These are phyloP conservation scores for Podotricha telesiphe DNA, from an alignment of 2,888 invertebrate genomes.

Conservation along the genomic window DNA sequence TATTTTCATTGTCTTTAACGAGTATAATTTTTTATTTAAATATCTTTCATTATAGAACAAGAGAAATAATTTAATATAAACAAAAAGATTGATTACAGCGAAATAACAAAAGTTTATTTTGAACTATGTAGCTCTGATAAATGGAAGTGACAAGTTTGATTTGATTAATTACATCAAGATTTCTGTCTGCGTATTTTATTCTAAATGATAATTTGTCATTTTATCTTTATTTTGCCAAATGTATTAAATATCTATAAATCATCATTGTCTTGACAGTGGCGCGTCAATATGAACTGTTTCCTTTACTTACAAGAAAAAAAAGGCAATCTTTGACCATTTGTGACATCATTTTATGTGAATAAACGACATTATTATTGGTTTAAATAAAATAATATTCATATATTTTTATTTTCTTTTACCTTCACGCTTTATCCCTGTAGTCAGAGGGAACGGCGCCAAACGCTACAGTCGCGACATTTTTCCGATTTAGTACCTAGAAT, in stretches of 20 bases:
- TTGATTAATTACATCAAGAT: constrained; percentile 30
- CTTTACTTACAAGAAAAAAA: constrained; percentile 3
- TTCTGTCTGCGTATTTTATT: constrained; percentile 7
- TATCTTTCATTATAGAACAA: not conserved
- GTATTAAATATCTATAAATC: constrained; percentile 11
- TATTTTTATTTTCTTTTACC: too few species aligned
- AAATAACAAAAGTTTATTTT: constrained; percentile 29
- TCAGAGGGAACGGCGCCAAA: too few species aligned
- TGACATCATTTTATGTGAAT: not conserved
- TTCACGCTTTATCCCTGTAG: too few species aligned
- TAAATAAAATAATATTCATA: too few species aligned
- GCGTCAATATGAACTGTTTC: not conserved
- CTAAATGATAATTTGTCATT: not conserved
- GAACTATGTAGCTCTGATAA: constrained; percentile 28
- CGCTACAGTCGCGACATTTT: too few species aligned
- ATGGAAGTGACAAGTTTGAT: constrained; percentile 30
- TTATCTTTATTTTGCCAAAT: not conserved
- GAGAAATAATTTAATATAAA: not conserved
- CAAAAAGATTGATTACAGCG: constrained; percentile 22
- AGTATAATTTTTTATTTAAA: too few species aligned
- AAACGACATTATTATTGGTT: not conserved
- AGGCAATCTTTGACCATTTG: not conserved
- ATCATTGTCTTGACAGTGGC: constrained; percentile 3
- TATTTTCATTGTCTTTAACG: too few species aligned
- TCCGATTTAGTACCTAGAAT: too few species aligned